Base-by-base conservation (phyloP, 92 coral and sea anemone species). In the Palythoa caribaeorum region DNA sequence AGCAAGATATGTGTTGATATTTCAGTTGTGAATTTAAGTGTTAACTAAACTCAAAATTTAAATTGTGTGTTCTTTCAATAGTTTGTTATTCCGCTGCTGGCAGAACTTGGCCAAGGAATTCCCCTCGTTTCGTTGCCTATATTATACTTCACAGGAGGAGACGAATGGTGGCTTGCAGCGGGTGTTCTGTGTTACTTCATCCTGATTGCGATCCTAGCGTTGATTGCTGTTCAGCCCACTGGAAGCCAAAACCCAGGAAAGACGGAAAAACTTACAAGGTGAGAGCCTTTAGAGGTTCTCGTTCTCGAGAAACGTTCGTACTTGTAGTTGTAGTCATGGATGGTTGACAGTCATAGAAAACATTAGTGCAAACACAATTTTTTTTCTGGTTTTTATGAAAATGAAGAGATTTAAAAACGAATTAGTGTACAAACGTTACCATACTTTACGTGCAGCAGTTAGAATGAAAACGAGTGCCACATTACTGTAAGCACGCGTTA, bases 261-360 rank as follows among this genome's bases (percentile, higher is more conserved):
- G 17, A 6, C 87, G 47, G 96, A 94, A 55, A 94, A 80, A 79
- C 60, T 92, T 54, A 70, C 91, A 11, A 92, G 96, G 96, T 94
- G 73, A 54, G 81, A 10, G 35, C 14, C 13, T 70, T 70, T 44
- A 44, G 48, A 44, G 6, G 48, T 4, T 1, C 48, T 44, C 48
- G 1, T 44, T 44, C 1, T 3, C 48, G 6, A 44, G 48, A n/a
- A n/a, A n/a, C n/a, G n/a, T n/a, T n/a, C 48, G 3, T 44, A 1
- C 48, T 0, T 44, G 48, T 44, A 44, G 3, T 44, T 44, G 48
- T 1, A 44, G 48, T 4, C n/a, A 7, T 44, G 48, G 2, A 44
- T 7, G 48, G 3, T 44, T 44, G 48, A 44, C 6, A 44, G 5
- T 7, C 48, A 44, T 44, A 44, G 1, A 44, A 44, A 44, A 44